Conservation (phyloP, 2,888 invertebrate genomes). For the Pelosia muscerda region DNA sequence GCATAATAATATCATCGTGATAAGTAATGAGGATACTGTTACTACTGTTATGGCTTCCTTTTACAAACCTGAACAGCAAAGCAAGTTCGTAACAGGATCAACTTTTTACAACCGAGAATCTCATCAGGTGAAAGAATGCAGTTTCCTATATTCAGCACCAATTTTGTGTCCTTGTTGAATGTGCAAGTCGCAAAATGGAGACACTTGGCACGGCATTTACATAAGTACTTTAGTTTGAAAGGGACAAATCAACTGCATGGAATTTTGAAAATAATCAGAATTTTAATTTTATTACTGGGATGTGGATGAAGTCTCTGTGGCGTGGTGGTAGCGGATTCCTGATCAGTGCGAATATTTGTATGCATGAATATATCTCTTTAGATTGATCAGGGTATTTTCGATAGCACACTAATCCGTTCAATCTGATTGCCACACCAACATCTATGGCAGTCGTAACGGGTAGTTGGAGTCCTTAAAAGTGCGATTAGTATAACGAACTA, state of each 20-base stretch:
- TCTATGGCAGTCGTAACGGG: no score
- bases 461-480: no score
- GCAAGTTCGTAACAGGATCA: slow-evolving; percentile 41
- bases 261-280: not conserved
- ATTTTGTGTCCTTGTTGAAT: slow-evolving; percentile 22
- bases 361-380: no score
- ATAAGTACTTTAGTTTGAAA: slow-evolving; percentile 11
- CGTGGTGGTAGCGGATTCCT: no score
- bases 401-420: no score
- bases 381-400: no score
- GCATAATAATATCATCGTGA: slow-evolving; percentile 17
- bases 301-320: no score
- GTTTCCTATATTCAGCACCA: slow-evolving; percentile 23
- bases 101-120: slow-evolving; percentile 43
- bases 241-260: not conserved
- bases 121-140: slow-evolving; percentile 23
- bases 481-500: no score
- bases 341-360: no score
- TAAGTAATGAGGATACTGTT: slow-evolving; percentile 13
- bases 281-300: not conserved
- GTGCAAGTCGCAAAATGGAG: slow-evolving; percentile 11
- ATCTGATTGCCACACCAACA: no score
- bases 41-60: slow-evolving; percentile 29
- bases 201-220: slow-evolving; percentile 15
- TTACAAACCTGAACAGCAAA: slow-evolving; percentile 33